phyloP scores from a whole-genome alignment of 1,140 invertebrate genomes.

The Euwallacea fornicatus region DNA sequence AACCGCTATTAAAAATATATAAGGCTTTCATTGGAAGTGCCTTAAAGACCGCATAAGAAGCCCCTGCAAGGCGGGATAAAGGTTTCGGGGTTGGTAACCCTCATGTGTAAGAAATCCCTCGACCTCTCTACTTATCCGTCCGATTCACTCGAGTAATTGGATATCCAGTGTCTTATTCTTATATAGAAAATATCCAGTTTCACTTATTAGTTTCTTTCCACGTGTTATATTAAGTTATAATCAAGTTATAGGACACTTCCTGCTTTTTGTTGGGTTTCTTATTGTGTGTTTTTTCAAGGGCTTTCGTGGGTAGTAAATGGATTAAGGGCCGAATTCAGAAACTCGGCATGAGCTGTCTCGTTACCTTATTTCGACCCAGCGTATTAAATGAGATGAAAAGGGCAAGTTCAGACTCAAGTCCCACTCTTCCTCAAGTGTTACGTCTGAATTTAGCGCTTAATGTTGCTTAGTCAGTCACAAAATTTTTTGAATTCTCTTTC shows the following conservation, averaged over 20 bases:
- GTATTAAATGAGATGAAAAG: too few species aligned
- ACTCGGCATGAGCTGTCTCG: too few species aligned
- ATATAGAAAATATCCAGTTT: constrained; percentile 34
- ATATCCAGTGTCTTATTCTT: constrained; percentile 43
- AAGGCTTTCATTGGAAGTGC: not conserved
- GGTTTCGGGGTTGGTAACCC: constrained; percentile 43
- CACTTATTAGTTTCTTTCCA: constrained; percentile 39
- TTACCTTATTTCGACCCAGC: too few species aligned
- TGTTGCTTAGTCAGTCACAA: too few species aligned
- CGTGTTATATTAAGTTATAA: constrained; percentile 38
- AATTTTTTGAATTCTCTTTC: too few species aligned
- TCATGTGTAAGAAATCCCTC: constrained; percentile 22
- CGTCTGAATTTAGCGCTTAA: too few species aligned
- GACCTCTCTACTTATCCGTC: constrained; percentile 22
- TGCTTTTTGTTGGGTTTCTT: constrained; percentile 13
- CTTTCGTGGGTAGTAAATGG: too few species aligned
- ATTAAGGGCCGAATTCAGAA: too few species aligned
- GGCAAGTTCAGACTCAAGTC: too few species aligned
- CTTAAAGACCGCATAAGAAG: constrained; percentile 18
- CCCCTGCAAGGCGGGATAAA: constrained; percentile 37
- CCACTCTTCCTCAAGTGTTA: too few species aligned
- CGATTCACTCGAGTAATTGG: constrained; percentile 40
- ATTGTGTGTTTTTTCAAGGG: constrained; percentile 1
- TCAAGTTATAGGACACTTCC: constrained; percentile 39
- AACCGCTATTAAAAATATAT: not conserved